phyloP scores from a whole-genome alignment of 2,113 vertebrate genomes.

The Danionella cerebrum region DNA sequence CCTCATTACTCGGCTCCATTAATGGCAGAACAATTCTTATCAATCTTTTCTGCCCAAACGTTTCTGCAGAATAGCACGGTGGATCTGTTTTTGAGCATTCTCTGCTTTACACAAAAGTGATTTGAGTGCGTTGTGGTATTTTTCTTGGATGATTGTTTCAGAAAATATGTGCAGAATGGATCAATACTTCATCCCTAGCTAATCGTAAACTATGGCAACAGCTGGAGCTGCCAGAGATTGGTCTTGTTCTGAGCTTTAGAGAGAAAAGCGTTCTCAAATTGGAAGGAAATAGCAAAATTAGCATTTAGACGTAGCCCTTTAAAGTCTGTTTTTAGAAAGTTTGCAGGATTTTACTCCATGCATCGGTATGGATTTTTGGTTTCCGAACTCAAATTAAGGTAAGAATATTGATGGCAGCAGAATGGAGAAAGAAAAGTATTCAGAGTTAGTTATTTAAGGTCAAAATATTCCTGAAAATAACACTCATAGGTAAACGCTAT shows the following conservation, averaged over 20 bases:
- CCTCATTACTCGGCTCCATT: constrained; percentile 8
- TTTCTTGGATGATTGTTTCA: constrained; percentile 25
- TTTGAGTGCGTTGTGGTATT: neutral
- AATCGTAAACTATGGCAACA: constrained; percentile 18
- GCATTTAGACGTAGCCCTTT: constrained; percentile 1
- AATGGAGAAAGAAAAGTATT: no score
- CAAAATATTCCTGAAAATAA: no score
- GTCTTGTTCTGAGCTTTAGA: constrained; percentile 27
- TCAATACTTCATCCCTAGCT: constrained; percentile 36
- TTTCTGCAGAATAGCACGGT: constrained; percentile 12
- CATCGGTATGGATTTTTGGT: neutral
- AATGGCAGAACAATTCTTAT: constrained; percentile 18
- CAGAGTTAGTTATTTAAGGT: no score
- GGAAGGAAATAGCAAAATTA: constrained; percentile 11
- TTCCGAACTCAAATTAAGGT: no score
- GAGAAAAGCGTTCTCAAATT: constrained; percentile 13
- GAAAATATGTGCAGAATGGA: constrained; percentile 23
- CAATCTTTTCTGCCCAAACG: constrained; percentile 9
- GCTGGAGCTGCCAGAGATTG: constrained; percentile 22
- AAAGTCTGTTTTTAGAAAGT: neutral
- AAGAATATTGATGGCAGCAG: no score
- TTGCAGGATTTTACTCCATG: no score
- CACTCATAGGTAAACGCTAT: no score
- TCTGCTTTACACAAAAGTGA: constrained; percentile 9
- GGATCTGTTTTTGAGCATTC: neutral